These are phyloP conservation scores for Meriones psammophilus DNA, from an alignment of 2,797 vertebrate species.

Conservation along the genomic window DNA sequence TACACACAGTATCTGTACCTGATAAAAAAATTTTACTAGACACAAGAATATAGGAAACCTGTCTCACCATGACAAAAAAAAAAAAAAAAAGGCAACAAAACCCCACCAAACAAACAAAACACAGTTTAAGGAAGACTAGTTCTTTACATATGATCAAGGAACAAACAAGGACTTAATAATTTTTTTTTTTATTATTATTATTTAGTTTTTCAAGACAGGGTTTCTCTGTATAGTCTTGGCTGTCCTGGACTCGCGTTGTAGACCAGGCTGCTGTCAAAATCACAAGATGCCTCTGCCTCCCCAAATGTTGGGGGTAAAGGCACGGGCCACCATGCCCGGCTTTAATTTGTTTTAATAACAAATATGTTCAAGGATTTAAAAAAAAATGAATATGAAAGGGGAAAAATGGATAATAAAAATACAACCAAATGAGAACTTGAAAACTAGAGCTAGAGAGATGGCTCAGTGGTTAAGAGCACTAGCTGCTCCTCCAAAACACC, in stretches of 20 bases:
- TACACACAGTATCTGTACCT: background rate
- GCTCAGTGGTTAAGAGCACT: background rate
- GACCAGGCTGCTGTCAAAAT: no score
- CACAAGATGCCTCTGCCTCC: no score
- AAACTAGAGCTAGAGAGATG: no score
- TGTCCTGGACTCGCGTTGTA: no score
- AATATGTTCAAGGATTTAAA: background rate
- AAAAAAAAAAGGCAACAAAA: background rate
- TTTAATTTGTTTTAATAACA: background rate
- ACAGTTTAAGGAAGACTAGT: background rate
- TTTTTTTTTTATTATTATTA: no score
- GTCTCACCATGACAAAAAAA: background rate
- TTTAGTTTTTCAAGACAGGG: no score
- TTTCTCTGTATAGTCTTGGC: no score
- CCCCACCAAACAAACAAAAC: background rate
- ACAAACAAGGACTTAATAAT: background rate
- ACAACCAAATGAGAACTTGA: constrained; percentile 4
- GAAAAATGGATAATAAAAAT: background rate
- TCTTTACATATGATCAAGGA: background rate
- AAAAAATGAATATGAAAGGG: constrained; percentile 18
- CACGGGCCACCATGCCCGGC: no score
- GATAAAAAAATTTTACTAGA: constrained; percentile 28
- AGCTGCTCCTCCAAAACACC: background rate
- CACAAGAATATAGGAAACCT: background rate
- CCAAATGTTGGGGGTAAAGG: no score